Conservation (phyloP, 2,888 invertebrate genomes). For the Nebria salina region DNA sequence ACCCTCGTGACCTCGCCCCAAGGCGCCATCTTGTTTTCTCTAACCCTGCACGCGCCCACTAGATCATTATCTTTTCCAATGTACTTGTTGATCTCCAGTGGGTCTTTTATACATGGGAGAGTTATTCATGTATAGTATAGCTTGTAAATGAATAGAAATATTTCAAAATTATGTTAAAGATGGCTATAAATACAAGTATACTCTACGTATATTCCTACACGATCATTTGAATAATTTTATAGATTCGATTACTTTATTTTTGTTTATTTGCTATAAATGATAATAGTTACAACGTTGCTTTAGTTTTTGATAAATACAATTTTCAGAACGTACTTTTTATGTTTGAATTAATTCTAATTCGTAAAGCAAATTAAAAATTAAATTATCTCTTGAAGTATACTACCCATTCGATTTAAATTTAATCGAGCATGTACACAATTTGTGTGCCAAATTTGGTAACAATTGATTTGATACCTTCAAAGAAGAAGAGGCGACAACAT, state of each 20-base stretch:
- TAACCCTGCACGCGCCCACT: constrained; percentile 17
- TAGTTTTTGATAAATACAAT: no score
- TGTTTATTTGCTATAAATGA: neutral
- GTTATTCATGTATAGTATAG: neutral
- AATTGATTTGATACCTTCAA: no score
- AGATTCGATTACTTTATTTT: neutral
- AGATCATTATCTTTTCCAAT: constrained; percentile 38
- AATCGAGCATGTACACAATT: no score
- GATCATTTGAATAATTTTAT: neutral
- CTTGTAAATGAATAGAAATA: neutral
- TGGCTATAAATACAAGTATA: neutral
- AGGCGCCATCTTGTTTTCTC: constrained; percentile 37
- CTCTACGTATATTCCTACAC: neutral
- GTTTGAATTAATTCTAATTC: no score
- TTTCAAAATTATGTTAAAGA: neutral
- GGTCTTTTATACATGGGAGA: neutral
- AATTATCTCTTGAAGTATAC: no score
- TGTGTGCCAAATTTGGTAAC: no score
- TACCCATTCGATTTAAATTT: no score
- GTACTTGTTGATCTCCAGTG: constrained; percentile 38
- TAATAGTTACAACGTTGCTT: neutral
- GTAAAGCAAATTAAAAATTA: no score
- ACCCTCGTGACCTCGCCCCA: constrained; percentile 18
- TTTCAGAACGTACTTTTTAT: no score
- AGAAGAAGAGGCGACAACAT: no score